Base-by-base conservation (phyloP, 1,140 invertebrate species). In the Spodoptera frugiperda region DNA sequence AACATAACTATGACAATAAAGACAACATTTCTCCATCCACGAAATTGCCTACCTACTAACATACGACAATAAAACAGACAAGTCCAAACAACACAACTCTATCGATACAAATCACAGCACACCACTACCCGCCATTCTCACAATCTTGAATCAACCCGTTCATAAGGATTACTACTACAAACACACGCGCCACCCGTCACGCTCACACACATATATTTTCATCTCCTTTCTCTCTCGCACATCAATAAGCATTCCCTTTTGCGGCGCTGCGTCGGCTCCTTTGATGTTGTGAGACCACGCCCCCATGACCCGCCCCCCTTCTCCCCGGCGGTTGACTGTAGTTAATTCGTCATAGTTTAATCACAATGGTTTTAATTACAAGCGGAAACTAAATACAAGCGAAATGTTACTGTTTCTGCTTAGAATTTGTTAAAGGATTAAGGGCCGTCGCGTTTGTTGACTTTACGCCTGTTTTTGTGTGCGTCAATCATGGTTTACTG, bases 341-440 rank as follows among this genome's bases (percentile, higher is more conserved):
- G 82, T 89, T 91, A 91, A 93, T 92, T 92, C 91, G 91, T 93
- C 91, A 93, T 88, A 89, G 80, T 77, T 78, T 93, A 92, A 92
- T 90, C 90, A 93, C 91, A 90, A 91, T 89, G 86, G 80, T 87
- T 91, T 92, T 92, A 93, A 93, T 93, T 93, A 91, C 78, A 78
- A 89, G 79, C 84, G 82, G 85, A 87, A 86, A 89, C 80, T 80
- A 78, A 82, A 63, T 78, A 82, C 79, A 53, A 39, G 77, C 77
- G 48, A 63, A 61, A 78, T 54, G 49, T 74, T 73, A 71, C 72
- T 53, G 72, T 70, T 70, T 53, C 61, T 48, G 44, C 15, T 65
- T 21, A 49, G 14, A 49, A 19, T 39, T 46, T 44, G 44, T 67
- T 49, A 15, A 30, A 67, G 44, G 63, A 67, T 67, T 67, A 21